Conservation (phyloP, 2,888 invertebrate genomes). For the Lepetodrilus schrolli region DNA sequence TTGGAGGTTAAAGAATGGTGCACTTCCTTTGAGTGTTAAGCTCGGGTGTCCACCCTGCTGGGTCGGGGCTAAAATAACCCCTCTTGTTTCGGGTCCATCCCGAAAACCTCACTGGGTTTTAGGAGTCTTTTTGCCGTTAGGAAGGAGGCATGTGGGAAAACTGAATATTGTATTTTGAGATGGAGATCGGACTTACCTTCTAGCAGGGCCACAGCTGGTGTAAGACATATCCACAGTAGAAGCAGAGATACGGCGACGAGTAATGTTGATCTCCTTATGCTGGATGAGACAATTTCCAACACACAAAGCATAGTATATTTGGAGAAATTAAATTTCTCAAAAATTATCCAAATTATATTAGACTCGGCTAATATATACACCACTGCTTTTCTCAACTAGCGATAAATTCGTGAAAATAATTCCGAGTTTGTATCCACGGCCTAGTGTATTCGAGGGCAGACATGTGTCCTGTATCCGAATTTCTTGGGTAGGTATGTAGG, state of each 20-base stretch:
- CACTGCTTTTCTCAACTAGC: no score
- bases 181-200: not conserved
- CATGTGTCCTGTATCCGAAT: no score
- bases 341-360: no score
- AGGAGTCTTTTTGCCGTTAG: no score
- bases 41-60: not conserved
- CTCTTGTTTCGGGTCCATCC: no score
- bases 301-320: conserved; percentile 22
- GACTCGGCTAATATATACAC: no score
- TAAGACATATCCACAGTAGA: not conserved
- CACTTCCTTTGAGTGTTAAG: not conserved
- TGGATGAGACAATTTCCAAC: not conserved
- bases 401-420: no score
- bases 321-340: not conserved
- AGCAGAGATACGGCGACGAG: not conserved
- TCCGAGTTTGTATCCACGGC: no score
- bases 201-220: not conserved
- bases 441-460: no score
- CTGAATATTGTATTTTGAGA: not conserved
- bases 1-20: not conserved
- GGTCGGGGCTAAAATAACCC: not conserved
- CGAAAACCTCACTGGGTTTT: no score
- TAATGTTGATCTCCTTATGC: not conserved
- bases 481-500: no score
- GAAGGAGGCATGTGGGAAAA: not conserved